These are phyloP conservation scores for Dermatemys mawii DNA, from an alignment of 2,113 vertebrate species.

Conservation along the genomic window DNA sequence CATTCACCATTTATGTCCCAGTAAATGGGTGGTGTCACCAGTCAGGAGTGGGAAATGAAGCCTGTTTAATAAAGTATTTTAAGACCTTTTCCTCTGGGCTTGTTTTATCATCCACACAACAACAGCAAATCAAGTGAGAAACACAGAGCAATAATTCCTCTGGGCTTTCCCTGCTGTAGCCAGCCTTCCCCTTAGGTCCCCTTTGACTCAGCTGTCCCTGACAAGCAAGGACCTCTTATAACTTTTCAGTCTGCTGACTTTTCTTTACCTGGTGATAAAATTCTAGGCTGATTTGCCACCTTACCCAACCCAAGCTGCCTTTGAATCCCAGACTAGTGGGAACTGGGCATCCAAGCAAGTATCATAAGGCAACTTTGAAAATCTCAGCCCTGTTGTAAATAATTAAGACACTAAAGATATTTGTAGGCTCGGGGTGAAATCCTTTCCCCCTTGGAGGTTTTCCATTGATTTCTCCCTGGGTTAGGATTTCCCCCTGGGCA, in stretches of 20 bases:
- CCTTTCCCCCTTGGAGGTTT: not conserved
- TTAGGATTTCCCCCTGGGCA: slow-evolving; percentile 69
- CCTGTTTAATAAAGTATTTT: not conserved
- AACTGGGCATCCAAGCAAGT: slow-evolving; percentile 29
- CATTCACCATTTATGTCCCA: not conserved
- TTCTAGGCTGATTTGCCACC: not conserved
- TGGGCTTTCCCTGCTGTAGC: not conserved
- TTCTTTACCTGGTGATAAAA: not conserved
- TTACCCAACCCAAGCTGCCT: not conserved
- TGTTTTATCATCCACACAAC: not conserved
- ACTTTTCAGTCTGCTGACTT: not conserved
- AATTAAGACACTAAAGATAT: slow-evolving; percentile 60
- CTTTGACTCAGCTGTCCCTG: not conserved
- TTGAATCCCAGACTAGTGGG: not conserved
- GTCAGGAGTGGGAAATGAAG: not conserved
- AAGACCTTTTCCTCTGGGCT: not conserved
- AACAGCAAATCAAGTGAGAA: not conserved
- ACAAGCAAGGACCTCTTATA: not conserved
- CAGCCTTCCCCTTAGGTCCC: not conserved
- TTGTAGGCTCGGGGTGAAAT: slow-evolving; percentile 57
- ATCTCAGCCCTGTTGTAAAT: slow-evolving; percentile 11
- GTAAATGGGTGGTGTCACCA: not conserved
- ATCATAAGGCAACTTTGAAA: slow-evolving; percentile 34
- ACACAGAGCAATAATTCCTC: not conserved
- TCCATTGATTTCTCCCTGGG: slow-evolving; percentile 61